These are phyloP conservation scores for Gasterosteus aculeatus DNA, from an alignment of 2,113 vertebrate species.

Conservation along the genomic window DNA sequence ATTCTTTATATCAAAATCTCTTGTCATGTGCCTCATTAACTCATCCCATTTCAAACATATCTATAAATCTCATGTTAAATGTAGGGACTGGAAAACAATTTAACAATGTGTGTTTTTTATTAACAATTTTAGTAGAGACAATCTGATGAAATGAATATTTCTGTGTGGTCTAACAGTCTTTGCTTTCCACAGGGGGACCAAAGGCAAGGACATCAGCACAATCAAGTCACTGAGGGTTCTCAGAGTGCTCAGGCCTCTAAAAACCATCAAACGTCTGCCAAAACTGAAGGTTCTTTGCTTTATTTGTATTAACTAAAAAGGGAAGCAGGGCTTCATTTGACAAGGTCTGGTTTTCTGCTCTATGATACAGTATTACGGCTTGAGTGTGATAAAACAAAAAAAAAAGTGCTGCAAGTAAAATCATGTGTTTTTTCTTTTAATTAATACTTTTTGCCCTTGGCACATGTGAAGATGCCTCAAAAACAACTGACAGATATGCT, in stretches of 20 bases:
- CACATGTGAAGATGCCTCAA: background rate
- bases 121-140: background rate
- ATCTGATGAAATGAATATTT: background rate
- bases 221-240: constrained; percentile 96
- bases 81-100: background rate
- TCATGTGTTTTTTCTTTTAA: background rate
- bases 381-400: background rate
- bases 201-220: constrained; percentile 98
- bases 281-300: constrained; percentile 87
- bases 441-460: background rate
- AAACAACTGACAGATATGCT: background rate
- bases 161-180: constrained; percentile 32
- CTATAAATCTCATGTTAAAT: background rate
- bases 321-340: background rate
- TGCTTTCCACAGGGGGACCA: constrained; percentile 88
- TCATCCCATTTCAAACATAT: background rate
- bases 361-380: background rate
- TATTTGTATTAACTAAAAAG: background rate
- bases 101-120: background rate
- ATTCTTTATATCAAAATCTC: background rate
- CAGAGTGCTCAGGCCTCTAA: constrained; percentile 91
- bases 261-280: constrained; percentile 96
- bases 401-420: too few species aligned
- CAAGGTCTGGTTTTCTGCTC: background rate
- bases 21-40: background rate